phyloP scores from a whole-genome alignment of 2,888 invertebrate species.

The Mycalesis mineus region DNA sequence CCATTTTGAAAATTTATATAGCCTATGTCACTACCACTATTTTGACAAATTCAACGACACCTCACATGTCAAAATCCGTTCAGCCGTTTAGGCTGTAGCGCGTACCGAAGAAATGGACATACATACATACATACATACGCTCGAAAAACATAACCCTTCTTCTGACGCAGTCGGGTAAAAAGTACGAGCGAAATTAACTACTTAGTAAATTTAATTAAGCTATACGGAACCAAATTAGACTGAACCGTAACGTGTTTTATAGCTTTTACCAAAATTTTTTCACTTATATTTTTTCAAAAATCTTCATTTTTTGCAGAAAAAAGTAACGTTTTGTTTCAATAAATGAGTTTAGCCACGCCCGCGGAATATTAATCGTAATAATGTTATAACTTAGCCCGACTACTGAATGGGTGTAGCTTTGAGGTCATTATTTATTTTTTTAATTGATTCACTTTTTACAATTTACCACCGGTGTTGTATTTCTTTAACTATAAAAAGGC shows the following conservation, averaged over 20 bases:
- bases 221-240: too few species aligned
- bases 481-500: neutral
- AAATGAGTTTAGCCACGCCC: conserved; percentile 33
- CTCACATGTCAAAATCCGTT: too few species aligned
- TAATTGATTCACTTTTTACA: conserved; percentile 26
- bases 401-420: conserved; percentile 57
- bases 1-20: too few species aligned
- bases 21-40: too few species aligned
- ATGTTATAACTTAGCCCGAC: conserved; percentile 39
- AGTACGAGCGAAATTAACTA: too few species aligned
- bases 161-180: too few species aligned
- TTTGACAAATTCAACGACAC: too few species aligned
- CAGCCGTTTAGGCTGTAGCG: too few species aligned
- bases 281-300: neutral
- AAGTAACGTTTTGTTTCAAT: conserved; percentile 28
- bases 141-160: too few species aligned
- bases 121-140: too few species aligned
- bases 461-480: conserved; percentile 11
- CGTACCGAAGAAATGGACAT: too few species aligned
- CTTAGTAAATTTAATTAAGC: too few species aligned
- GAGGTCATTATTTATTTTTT: conserved; percentile 58
- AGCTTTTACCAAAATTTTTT: neutral
- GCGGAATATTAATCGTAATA: conserved; percentile 29
- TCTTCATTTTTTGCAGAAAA: conserved; percentile 12
- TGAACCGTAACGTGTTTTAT: neutral